Conservation (phyloP, 2,797 vertebrate genomes). For the Botia kubotai region DNA sequence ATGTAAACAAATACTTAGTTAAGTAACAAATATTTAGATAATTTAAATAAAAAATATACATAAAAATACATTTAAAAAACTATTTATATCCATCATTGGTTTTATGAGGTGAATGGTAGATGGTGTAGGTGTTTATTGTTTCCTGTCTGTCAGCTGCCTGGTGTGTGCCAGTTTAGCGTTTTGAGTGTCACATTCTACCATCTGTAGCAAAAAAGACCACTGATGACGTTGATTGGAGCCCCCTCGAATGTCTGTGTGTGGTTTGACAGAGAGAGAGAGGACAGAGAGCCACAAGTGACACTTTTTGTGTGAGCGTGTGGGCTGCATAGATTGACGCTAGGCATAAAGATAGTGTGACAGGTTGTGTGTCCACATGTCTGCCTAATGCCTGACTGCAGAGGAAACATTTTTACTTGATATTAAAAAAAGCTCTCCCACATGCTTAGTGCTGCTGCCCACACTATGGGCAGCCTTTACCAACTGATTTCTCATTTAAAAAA, state of each 20-base stretch:
- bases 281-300: neutral
- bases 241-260: neutral
- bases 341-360: conserved; percentile 32
- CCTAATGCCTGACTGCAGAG: conserved; percentile 35
- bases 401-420: conserved; percentile 32
- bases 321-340: conserved; percentile 29
- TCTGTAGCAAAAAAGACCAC: conserved; percentile 29
- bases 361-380: conserved; percentile 41
- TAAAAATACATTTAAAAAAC: neutral
- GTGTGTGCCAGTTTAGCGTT: conserved; percentile 25
- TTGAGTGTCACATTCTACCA: conserved; percentile 35
- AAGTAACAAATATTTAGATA: neutral
- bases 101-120: conserved; percentile 39
- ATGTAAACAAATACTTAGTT: no score
- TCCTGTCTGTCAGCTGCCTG: conserved; percentile 37
- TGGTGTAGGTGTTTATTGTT: conserved; percentile 44
- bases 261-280: conserved; percentile 16
- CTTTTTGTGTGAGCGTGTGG: conserved; percentile 15
- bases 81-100: conserved; percentile 41
- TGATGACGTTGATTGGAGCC: conserved; percentile 43
- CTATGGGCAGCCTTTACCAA: neutral
- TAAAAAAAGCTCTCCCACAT: conserved; percentile 34
- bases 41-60: conserved; percentile 1
- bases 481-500: conserved; percentile 35
- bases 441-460: conserved; percentile 24